Conservation (phyloP, 2,113 vertebrate genomes). For the Clarias batrachus region DNA sequence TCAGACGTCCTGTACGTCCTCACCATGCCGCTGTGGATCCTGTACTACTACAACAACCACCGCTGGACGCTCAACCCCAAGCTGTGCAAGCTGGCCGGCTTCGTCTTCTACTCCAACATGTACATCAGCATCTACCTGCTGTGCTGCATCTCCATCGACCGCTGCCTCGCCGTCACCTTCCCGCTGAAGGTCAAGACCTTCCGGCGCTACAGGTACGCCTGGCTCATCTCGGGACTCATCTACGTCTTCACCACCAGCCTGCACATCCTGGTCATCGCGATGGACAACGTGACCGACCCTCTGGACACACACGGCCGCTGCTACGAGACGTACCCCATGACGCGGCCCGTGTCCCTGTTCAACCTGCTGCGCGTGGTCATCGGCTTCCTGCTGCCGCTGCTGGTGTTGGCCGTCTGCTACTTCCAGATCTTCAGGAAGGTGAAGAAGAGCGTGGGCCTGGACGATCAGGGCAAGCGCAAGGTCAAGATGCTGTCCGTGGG, state of each 20-base stretch:
- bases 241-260: slow-evolving; percentile 48
- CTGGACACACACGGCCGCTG: slow-evolving; percentile 65
- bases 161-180: slow-evolving; percentile 71
- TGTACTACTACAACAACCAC: slow-evolving; percentile 71
- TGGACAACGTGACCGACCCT: slow-evolving; percentile 55
- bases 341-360: slow-evolving; percentile 52
- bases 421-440: slow-evolving; percentile 70
- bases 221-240: slow-evolving; percentile 60
- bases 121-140: slow-evolving; percentile 77
- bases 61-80: slow-evolving; percentile 58
- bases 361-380: slow-evolving; percentile 68
- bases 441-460: slow-evolving; percentile 66
- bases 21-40: slow-evolving; percentile 78
- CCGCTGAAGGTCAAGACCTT: slow-evolving; percentile 65
- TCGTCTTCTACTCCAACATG: slow-evolving; percentile 80
- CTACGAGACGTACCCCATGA: slow-evolving; percentile 74
- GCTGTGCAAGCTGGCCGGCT: slow-evolving; percentile 71
- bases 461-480: slow-evolving; percentile 65
- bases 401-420: slow-evolving; percentile 70
- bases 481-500: slow-evolving; percentile 71
- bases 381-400: slow-evolving; percentile 70
- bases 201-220: slow-evolving; percentile 63
- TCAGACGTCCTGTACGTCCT: slow-evolving; percentile 74
- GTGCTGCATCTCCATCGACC: slow-evolving; percentile 78
- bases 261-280: slow-evolving; percentile 63